Conservation (phyloP, 2,797 vertebrate genomes). For the Periparus ater region DNA sequence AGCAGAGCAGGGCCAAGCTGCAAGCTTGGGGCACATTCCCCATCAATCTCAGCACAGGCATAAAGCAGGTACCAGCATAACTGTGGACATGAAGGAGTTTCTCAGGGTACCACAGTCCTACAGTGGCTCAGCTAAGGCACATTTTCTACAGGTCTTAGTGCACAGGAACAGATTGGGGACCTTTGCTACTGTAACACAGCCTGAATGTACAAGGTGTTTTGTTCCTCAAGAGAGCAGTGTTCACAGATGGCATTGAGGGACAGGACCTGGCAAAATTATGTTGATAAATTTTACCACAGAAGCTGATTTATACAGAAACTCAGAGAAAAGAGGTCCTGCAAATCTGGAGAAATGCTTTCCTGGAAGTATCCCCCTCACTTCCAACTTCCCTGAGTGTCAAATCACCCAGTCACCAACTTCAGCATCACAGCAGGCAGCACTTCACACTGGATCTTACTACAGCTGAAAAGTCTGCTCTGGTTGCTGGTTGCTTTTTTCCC, state of each 20-base stretch:
- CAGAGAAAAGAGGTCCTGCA: not conserved
- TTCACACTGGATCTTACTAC: not conserved
- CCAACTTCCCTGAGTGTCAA: not conserved
- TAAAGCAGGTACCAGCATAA: not conserved
- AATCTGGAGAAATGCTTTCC: not conserved
- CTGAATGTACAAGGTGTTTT: not conserved
- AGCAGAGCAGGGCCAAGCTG: not conserved
- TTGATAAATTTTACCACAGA: not conserved
- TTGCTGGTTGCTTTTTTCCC: not conserved
- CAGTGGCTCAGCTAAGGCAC: not conserved
- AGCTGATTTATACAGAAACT: not conserved
- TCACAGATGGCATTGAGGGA: not conserved
- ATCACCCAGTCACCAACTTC: not conserved
- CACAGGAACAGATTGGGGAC: not conserved
- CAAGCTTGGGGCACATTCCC: not conserved
- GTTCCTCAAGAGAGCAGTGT: accelerated
- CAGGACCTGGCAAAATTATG: not conserved
- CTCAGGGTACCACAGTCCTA: not conserved
- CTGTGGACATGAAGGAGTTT: not conserved
- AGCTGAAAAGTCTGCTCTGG: not conserved
- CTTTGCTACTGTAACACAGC: not conserved
- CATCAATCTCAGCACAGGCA: not conserved
- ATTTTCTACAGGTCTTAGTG: not conserved
- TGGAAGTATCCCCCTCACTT: not conserved
- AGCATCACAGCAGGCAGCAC: not conserved